Conservation (phyloP, 2,888 invertebrate genomes). For the Ophraella communa region DNA sequence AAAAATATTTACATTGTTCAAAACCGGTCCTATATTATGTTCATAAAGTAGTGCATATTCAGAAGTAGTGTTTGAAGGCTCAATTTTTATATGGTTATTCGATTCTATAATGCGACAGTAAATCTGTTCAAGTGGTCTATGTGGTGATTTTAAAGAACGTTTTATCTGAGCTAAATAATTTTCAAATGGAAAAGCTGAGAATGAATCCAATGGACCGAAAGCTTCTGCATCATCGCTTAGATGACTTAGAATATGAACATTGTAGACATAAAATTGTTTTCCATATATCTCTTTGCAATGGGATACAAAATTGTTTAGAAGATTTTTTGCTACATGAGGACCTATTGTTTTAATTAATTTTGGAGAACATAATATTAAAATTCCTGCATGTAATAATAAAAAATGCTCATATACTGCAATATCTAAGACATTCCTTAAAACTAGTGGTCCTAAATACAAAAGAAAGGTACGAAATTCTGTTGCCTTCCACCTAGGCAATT, state of each 20-base stretch:
- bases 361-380: neutral
- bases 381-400: constrained; percentile 6
- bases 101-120: constrained; percentile 17
- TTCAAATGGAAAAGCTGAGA: constrained; percentile 25
- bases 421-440: constrained; percentile 26
- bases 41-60: constrained; percentile 14
- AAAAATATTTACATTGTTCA: constrained; percentile 2
- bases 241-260: constrained; percentile 30
- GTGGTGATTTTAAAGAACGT: constrained; percentile 17
- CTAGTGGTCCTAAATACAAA: constrained; percentile 38
- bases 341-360: neutral
- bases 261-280: constrained; percentile 22
- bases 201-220: neutral
- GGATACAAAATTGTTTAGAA: constrained; percentile 29
- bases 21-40: constrained; percentile 18
- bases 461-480: constrained; percentile 40
- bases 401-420: constrained; percentile 12
- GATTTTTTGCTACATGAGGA: constrained; percentile 2
- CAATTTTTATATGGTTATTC: constrained; percentile 11
- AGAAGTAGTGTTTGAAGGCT: constrained; percentile 11
- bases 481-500: constrained; percentile 36
- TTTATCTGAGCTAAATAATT: constrained; percentile 29
- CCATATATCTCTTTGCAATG: constrained; percentile 26
- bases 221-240: constrained; percentile 22
- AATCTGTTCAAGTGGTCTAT: constrained; percentile 26